Evolutionary conservation across 2,113 vertebrate genomes (phyloP).

Genomic region (Passerina amoena): DNA sequence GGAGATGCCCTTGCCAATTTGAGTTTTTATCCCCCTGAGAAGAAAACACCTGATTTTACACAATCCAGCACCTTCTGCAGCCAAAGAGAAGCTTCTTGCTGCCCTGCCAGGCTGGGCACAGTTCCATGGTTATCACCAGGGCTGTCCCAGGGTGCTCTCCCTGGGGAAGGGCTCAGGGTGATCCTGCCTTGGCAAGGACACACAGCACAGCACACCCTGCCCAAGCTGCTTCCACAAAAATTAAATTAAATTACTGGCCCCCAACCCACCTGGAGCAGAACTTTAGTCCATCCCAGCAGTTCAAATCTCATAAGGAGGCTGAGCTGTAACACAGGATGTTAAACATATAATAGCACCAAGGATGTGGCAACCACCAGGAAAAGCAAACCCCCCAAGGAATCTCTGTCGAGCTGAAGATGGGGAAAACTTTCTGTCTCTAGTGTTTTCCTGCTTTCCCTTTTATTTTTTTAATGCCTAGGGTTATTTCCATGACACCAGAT

Average conservation of each 20-base stretch:
- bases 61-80: not conserved
- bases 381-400: not conserved
- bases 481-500: not conserved
- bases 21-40: not conserved
- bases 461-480: not conserved
- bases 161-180: accelerated
- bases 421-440: not conserved
- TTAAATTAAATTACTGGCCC: not conserved
- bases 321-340: not conserved
- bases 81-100: not conserved
- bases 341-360: not conserved
- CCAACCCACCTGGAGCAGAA: not conserved
- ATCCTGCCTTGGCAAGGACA: not conserved
- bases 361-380: not conserved
- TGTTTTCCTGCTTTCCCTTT: not conserved
- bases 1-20: not conserved
- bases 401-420: not conserved
- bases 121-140: not conserved
- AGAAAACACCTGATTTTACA: not conserved
- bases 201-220: not conserved
- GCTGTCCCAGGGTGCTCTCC: not conserved
- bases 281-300: not conserved
- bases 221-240: not conserved
- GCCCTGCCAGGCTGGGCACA: not conserved
- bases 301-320: not conserved